Evolutionary conservation across 2,797 vertebrate species (phyloP).

Genomic region (Heterohyrax brucei): DNA sequence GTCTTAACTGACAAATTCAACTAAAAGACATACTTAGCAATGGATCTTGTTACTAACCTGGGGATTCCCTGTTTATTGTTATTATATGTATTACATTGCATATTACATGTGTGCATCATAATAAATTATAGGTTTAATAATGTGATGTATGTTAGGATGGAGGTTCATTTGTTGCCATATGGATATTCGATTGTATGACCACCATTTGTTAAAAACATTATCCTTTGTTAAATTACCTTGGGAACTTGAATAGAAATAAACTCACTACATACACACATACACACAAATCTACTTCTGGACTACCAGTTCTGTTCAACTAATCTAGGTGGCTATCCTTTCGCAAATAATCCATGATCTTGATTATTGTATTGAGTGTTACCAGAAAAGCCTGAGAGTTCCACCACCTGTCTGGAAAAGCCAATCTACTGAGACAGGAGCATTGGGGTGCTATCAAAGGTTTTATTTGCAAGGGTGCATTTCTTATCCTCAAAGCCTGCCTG

Average conservation of each 20-base stretch:
- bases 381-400: not conserved
- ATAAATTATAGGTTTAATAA: not conserved
- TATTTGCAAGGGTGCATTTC: too few species aligned
- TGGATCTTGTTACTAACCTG: too few species aligned
- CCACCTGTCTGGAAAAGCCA: too few species aligned
- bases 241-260: slow-evolving; percentile 9
- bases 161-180: not conserved
- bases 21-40: too few species aligned
- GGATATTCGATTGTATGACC: too few species aligned
- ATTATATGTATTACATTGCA: not conserved
- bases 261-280: not conserved
- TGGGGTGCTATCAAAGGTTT: too few species aligned
- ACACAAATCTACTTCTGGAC: not conserved
- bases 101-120: not conserved
- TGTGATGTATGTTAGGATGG: not conserved
- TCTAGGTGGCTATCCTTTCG: not conserved
- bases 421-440: too few species aligned
- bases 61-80: not conserved
- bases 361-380: not conserved
- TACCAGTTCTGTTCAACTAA: not conserved
- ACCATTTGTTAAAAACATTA: not conserved
- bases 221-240: slow-evolving; percentile 38
- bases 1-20: too few species aligned
- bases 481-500: too few species aligned
- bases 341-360: not conserved